phyloP scores from a whole-genome alignment of 64 coral and sea anemone genomes.

The Pocillopora damicornis region DNA sequence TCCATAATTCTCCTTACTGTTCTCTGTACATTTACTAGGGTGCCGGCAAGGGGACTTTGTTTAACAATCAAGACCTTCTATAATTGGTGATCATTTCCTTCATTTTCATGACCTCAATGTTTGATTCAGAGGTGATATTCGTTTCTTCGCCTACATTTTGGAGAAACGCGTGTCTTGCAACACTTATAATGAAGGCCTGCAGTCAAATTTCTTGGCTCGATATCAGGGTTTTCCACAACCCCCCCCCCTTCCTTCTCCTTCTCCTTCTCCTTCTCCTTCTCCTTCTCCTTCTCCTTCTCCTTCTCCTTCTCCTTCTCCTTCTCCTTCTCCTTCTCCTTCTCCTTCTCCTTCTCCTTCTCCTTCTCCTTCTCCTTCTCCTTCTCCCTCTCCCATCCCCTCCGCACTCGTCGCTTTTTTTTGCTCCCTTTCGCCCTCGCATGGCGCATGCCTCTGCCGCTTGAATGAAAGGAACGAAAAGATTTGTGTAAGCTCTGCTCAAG shows the following conservation, averaged over 20 bases:
- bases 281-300: too few relatives aligned
- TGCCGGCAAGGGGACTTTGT: too few relatives aligned
- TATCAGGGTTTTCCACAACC: too few relatives aligned
- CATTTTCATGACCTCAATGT: background rate
- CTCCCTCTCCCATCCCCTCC: background rate
- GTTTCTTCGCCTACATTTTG: background rate
- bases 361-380: too few relatives aligned
- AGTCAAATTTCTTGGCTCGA: too few relatives aligned
- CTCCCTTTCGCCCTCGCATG: background rate
- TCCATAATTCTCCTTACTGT: too few relatives aligned
- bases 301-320: too few relatives aligned
- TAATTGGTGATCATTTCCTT: background rate
- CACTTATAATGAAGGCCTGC: background rate
- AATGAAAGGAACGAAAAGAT: background rate
- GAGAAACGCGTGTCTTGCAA: background rate
- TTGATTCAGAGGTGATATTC: slow-evolving; percentile 2
- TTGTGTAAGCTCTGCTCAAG: background rate
- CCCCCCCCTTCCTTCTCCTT: too few relatives aligned
- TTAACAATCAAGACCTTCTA: background rate
- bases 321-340: too few relatives aligned
- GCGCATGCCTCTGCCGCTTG: background rate
- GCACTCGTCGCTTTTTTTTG: background rate
- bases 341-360: too few relatives aligned
- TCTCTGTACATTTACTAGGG: too few relatives aligned
- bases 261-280: too few relatives aligned